phyloP scores from a whole-genome alignment of 2,888 invertebrate species.

The Drosophila picticornis region DNA sequence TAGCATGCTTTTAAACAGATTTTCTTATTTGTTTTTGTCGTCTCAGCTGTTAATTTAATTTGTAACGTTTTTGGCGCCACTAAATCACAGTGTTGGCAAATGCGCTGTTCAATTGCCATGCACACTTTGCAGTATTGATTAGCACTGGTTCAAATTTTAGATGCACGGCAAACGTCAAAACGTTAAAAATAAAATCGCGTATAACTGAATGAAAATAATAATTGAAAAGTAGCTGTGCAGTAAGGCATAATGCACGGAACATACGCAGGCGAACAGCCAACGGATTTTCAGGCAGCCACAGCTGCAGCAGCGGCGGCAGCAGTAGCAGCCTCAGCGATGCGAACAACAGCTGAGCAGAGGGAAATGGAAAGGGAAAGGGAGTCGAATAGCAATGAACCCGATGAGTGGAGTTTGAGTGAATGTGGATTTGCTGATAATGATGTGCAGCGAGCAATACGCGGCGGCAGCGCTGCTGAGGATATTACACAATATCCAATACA shows the following conservation, averaged over 20 bases:
- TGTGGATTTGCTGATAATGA: constrained; percentile 75
- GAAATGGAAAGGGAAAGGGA: constrained; percentile 39
- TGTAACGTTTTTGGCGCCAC: constrained; percentile 36
- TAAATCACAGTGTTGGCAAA: constrained; percentile 31
- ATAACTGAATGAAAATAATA: constrained; percentile 9
- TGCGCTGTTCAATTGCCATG: constrained; percentile 1
- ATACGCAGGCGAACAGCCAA: constrained; percentile 55
- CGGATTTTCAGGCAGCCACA: constrained; percentile 79
- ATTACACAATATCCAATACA: constrained; percentile 82
- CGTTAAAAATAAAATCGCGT: constrained; percentile 18
- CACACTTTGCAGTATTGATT: not conserved
- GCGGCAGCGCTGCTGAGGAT: constrained; percentile 71
- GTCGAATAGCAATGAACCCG: constrained; percentile 49
- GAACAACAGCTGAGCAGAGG: constrained; percentile 46
- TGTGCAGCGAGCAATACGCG: constrained; percentile 73
- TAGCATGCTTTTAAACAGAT: constrained; percentile 34
- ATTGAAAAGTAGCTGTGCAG: constrained; percentile 20
- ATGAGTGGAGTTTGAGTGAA: constrained; percentile 75
- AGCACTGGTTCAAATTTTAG: constrained; percentile 34
- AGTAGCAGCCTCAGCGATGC: constrained; percentile 53
- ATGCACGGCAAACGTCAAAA: constrained; percentile 26
- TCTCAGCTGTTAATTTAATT: constrained; percentile 25
- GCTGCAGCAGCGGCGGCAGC: constrained; percentile 72
- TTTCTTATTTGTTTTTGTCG: constrained; percentile 12
- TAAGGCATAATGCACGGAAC: constrained; percentile 43